phyloP scores from a whole-genome alignment of 2,797 vertebrate species.

The Chaetophractus vellerosus region DNA sequence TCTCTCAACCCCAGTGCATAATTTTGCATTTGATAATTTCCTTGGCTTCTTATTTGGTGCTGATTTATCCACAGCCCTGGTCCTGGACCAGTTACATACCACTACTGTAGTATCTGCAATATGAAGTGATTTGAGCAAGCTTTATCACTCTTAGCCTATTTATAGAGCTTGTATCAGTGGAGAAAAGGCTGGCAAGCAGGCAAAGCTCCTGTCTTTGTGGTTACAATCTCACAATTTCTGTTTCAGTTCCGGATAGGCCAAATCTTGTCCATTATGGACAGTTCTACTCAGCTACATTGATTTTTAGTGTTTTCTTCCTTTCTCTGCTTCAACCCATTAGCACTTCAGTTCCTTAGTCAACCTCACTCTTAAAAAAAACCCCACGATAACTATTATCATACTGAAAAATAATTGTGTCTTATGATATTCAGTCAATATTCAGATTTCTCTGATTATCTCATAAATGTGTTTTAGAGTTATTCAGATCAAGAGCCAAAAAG shows the following conservation, averaged over 20 bases:
- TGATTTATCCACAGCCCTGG: neutral
- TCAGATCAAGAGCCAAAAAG: slow-evolving; percentile 37
- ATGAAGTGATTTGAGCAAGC: slow-evolving; percentile 65
- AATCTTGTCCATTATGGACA: neutral
- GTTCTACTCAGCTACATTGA: slow-evolving; percentile 22
- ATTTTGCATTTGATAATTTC: slow-evolving; percentile 67
- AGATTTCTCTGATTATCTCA: slow-evolving; percentile 22
- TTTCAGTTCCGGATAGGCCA: neutral
- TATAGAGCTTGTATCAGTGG: slow-evolving; percentile 75
- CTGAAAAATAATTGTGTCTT: slow-evolving; percentile 9
- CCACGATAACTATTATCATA: neutral
- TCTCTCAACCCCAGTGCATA: neutral
- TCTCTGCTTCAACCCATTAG: neutral
- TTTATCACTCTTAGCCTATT: slow-evolving; percentile 73
- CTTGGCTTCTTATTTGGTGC: slow-evolving; percentile 11
- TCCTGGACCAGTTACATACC: slow-evolving; percentile 44
- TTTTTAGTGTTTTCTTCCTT: slow-evolving; percentile 50
- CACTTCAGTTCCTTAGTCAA: slow-evolving; percentile 47
- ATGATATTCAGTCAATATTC: neutral
- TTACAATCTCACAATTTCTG: slow-evolving; percentile 68
- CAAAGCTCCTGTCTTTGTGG: slow-evolving; percentile 44
- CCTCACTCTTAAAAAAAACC: slow-evolving; percentile 32
- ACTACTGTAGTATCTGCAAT: neutral
- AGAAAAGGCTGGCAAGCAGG: slow-evolving; percentile 65
- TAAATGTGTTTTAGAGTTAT: slow-evolving; percentile 31